A percentile compares a stretch with the other conserved stretches of the same genome.
phyloP scores from a whole-genome alignment of 2,888 invertebrate genomes.

The Cheilosia scutellata region DNA sequence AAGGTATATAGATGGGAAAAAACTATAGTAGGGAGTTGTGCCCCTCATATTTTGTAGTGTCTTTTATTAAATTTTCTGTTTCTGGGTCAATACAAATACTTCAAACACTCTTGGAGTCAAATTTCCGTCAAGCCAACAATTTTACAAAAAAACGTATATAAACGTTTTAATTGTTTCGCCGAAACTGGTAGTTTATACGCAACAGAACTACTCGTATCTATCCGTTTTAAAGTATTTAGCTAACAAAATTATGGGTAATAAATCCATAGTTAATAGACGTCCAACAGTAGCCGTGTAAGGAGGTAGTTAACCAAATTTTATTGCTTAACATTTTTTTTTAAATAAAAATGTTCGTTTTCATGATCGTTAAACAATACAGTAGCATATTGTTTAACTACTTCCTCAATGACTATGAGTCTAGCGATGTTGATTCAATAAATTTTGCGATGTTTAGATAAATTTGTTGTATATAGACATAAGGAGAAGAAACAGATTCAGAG shows the following conservation, averaged over 20 bases:
- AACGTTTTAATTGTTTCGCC: neutral
- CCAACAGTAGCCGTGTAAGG: conserved; percentile 16
- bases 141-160: too few relatives aligned
- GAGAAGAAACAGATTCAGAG: neutral
- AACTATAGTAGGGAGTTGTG: too few relatives aligned
- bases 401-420: conserved; percentile 2
- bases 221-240: neutral
- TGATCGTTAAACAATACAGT: neutral
- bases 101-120: too few relatives aligned
- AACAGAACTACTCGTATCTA: neutral
- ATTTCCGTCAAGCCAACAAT: too few relatives aligned
- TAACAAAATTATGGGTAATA: conserved; percentile 26
- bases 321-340: neutral
- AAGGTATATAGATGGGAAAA: too few relatives aligned
- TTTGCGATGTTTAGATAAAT: neutral
- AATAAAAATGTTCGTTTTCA: neutral
- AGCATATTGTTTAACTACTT: conserved; percentile 18
- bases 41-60: too few relatives aligned
- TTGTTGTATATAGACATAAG: neutral
- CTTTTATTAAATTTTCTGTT: too few relatives aligned
- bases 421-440: neutral
- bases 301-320: conserved; percentile 11
- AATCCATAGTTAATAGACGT: conserved; percentile 47
- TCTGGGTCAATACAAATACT: too few relatives aligned
- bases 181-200: too few relatives aligned